Conservation (phyloP, 2,888 invertebrate species). For the Neria commutata region DNA sequence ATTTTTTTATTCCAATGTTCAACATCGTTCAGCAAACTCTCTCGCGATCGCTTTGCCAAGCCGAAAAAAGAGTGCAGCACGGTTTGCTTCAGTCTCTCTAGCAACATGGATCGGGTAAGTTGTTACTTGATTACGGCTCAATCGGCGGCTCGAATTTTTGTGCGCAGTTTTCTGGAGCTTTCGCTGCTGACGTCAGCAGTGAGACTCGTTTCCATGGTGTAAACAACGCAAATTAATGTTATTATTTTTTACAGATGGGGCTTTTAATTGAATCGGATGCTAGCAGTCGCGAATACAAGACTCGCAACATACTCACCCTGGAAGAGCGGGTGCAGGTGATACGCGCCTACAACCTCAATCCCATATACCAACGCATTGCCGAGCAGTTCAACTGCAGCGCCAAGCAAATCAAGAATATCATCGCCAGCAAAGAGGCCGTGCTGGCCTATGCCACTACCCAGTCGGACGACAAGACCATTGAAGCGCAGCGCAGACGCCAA, state of each 20-base stretch:
- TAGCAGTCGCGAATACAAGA: slow-evolving; percentile 27
- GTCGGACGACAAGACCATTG: slow-evolving; percentile 15
- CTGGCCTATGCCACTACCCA: slow-evolving; percentile 24
- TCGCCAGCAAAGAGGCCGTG: slow-evolving; percentile 36
- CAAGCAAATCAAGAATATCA: slow-evolving; percentile 45
- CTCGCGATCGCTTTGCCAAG: not conserved
- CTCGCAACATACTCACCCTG: slow-evolving; percentile 41
- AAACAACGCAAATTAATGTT: no score
- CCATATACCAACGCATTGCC: slow-evolving; percentile 41
- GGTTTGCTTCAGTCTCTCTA: slow-evolving; percentile 31
- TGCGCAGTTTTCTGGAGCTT: slow-evolving; percentile 11
- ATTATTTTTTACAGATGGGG: not conserved
- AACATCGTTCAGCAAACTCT: no score
- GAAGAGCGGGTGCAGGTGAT: slow-evolving; percentile 42
- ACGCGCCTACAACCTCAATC: slow-evolving; percentile 39
- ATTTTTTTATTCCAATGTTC: not conserved
- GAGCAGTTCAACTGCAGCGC: slow-evolving; percentile 41
- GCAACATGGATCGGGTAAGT: slow-evolving; percentile 38
- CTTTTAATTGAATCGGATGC: no score
- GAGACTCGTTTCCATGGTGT: no score
- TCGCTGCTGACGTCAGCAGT: not conserved
- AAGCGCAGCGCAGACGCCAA: slow-evolving; percentile 33
- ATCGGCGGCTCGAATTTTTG: not conserved
- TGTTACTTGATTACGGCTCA: not conserved
- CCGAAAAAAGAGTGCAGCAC: slow-evolving; percentile 13